Percentiles rank a stretch among this genome's conserved stretches.
These are phyloP conservation scores for Smutsia gigantea DNA, from an alignment of 2,797 vertebrate genomes.

Conservation along the genomic window DNA sequence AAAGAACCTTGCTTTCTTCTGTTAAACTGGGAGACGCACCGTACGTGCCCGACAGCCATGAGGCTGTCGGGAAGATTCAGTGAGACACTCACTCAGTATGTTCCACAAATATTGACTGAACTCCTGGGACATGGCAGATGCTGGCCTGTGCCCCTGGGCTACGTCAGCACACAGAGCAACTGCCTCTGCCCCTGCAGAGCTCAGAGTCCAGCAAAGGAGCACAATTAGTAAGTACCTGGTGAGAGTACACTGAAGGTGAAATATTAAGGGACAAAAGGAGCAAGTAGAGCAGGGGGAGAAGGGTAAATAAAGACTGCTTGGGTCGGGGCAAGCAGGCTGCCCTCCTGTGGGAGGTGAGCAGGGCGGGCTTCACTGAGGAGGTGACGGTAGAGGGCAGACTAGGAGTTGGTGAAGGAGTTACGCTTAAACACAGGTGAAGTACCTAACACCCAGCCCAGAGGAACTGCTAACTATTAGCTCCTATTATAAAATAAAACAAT, in stretches of 20 bases:
- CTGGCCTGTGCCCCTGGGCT: background rate
- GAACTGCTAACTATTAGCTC: background rate
- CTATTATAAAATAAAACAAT: slow-evolving; percentile 1
- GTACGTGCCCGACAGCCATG: background rate
- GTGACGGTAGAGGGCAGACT: background rate
- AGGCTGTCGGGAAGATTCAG: background rate
- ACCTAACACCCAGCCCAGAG: background rate
- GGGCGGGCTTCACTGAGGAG: background rate
- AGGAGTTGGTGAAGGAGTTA: background rate
- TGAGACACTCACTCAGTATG: background rate
- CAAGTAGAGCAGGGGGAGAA: background rate
- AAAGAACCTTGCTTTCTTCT: background rate
- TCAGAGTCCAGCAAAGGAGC: background rate
- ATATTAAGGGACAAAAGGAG: background rate
- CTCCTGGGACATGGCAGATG: background rate
- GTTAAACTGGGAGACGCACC: background rate
- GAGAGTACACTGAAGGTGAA: background rate
- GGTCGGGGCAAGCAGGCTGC: background rate
- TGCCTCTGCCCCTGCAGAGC: background rate
- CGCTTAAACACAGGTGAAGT: background rate
- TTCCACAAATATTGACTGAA: background rate
- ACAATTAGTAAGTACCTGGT: background rate
- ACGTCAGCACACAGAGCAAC: background rate
- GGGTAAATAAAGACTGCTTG: background rate
- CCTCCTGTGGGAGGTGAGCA: background rate